Evolutionary conservation across 2,888 invertebrate species (phyloP), one percentile per base, ranked within the genome.

Genomic region (Sturmia bella): DNA sequence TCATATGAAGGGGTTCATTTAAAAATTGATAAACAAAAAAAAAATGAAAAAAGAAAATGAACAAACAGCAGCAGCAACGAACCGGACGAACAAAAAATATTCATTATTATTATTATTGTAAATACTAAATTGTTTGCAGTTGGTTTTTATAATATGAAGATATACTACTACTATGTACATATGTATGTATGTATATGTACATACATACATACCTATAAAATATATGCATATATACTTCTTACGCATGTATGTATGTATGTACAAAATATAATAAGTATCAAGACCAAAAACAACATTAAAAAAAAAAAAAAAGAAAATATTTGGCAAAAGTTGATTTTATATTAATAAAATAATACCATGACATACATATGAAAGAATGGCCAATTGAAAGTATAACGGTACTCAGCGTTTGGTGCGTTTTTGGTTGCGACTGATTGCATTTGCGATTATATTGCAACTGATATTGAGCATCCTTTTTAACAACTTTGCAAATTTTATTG

Each of bases 1-100:
- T 76, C 73, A 73, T 81, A 61, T 68, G 59, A 76, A 81, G 73
- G 54, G 82, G 82, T 78, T 73, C 64, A 82, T 82, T 82, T 78
- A 76, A 81, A 76, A 81, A 76, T 81, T 70, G 74, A 52, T 64
- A 54, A 52, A 54, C 66, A 80, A 72, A 75, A 63, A 41, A 3
- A 37, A 24, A 37, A 15, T n/a, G n/a, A 17, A n/a, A 48, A 48
- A 48, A 17, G 48, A 48, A 19, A 70, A 48, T 27, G 48, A 43
- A 4, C 64, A 45, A 57, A 43, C 13, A 57, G 17, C 54, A n/a
- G n/a, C 3, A 57, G 21, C 4, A 13, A 43, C 7, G 24, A 48
- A 32, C 5, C 5, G 32, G 9, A 54, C 41, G 21, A 48, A 41
- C 5, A 76, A 24, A 68, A 37, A 56, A 37, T 64, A 56, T 77